Percentiles rank a stretch among this genome's conserved stretches.
Evolutionary conservation across 2,888 invertebrate species (phyloP).

Genomic region (Andrena bicolor): DNA sequence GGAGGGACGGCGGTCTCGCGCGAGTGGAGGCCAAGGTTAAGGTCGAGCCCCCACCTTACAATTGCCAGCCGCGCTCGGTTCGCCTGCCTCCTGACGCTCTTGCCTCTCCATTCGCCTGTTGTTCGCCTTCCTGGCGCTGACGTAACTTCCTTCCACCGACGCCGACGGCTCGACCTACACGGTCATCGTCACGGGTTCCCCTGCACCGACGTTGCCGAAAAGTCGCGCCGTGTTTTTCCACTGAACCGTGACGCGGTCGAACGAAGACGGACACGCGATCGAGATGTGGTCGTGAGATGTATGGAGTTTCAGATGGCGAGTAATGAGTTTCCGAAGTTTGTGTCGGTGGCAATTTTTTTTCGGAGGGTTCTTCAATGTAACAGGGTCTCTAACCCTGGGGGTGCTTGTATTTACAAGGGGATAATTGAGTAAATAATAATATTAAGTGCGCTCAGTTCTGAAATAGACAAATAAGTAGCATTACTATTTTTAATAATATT

Average conservation of each 20-base stretch:
- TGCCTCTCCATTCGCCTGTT: conserved; percentile 14
- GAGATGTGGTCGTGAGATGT: too few relatives aligned
- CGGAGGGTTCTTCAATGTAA: too few relatives aligned
- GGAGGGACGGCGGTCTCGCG: conserved; percentile 66
- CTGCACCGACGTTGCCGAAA: conserved; percentile 11
- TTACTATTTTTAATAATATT: too few relatives aligned
- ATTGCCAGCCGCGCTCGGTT: conserved; percentile 34
- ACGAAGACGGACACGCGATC: too few relatives aligned
- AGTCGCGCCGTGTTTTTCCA: not conserved
- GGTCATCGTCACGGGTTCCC: conserved; percentile 38
- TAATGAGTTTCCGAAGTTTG: too few relatives aligned
- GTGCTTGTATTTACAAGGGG: too few relatives aligned
- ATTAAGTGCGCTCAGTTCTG: too few relatives aligned
- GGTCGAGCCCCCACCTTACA: conserved; percentile 71
- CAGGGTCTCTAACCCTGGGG: too few relatives aligned
- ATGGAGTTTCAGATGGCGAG: too few relatives aligned
- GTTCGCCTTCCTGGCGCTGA: conserved; percentile 50
- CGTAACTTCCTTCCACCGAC: conserved; percentile 58
- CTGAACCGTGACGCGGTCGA: not conserved
- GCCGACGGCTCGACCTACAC: conserved; percentile 45
- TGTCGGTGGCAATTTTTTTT: too few relatives aligned
- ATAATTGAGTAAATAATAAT: too few relatives aligned
- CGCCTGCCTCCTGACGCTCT: conserved; percentile 22
- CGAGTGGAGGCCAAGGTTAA: conserved; percentile 81
- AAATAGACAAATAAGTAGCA: too few relatives aligned